Evolutionary conservation across 2,888 invertebrate species (phyloP).

Genomic region (Anthoptus insignis): DNA sequence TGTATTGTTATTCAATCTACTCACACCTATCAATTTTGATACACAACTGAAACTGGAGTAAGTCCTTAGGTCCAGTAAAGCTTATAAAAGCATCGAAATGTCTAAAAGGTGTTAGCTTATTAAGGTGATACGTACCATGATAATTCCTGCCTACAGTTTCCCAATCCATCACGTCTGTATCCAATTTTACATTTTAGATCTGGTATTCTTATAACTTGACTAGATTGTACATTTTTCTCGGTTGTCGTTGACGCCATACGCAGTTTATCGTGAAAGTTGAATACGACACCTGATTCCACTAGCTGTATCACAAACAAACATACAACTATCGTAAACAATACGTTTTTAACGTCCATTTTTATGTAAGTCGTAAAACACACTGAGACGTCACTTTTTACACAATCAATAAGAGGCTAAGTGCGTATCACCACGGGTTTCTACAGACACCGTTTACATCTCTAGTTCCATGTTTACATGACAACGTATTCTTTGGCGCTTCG

Average conservation of each 20-base stretch:
- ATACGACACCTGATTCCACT: constrained; percentile 54
- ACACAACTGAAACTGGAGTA: too few species aligned
- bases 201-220: constrained; percentile 72
- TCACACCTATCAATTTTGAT: too few species aligned
- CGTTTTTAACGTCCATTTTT: constrained; percentile 69
- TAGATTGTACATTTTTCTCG: constrained; percentile 50
- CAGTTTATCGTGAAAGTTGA: constrained; percentile 66
- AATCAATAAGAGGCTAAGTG: constrained; percentile 36
- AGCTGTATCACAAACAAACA: constrained; percentile 50
- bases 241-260: constrained; percentile 54
- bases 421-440: constrained; percentile 68
- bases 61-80: too few species aligned
- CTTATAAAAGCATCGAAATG: too few species aligned
- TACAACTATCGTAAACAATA: constrained; percentile 56
- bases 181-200: constrained; percentile 63
- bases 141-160: constrained; percentile 64
- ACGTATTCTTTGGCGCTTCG: constrained; percentile 66
- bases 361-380: constrained; percentile 58
- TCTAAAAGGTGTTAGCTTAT: background rate
- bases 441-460: constrained; percentile 71
- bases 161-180: constrained; percentile 61
- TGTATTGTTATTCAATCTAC: too few species aligned
- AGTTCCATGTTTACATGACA: constrained; percentile 56
- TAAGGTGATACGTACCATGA: constrained; percentile 52
- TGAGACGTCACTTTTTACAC: constrained; percentile 55